Percentiles rank a stretch among this genome's conserved stretches.
phyloP scores from a whole-genome alignment of 2,888 invertebrate genomes.

The Ormyrus thymus region DNA sequence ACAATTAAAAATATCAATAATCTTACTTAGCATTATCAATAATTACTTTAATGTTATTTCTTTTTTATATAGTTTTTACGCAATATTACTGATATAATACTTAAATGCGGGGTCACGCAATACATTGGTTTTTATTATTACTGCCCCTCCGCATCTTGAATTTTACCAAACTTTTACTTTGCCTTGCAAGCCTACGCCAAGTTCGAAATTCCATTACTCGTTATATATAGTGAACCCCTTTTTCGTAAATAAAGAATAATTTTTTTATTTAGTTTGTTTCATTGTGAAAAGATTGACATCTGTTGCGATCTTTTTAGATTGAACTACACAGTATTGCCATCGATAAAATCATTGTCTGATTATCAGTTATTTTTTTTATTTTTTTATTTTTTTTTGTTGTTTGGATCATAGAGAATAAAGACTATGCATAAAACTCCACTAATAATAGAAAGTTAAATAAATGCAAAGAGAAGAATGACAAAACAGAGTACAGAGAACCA shows the following conservation, averaged over 20 bases:
- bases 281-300: slow-evolving; percentile 53
- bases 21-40: slow-evolving; percentile 73
- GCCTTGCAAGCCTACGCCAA: slow-evolving; percentile 29
- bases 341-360: slow-evolving; percentile 36
- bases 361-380: slow-evolving; percentile 6
- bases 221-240: slow-evolving; percentile 10
- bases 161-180: slow-evolving; percentile 27
- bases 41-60: slow-evolving; percentile 69
- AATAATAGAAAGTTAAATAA: slow-evolving; percentile 45
- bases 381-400: too few relatives aligned
- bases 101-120: slow-evolving; percentile 71
- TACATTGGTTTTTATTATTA: slow-evolving; percentile 62
- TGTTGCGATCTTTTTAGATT: slow-evolving; percentile 28
- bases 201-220: slow-evolving; percentile 22
- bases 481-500: slow-evolving; percentile 65
- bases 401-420: slow-evolving; percentile 31
- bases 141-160: slow-evolving; percentile 26
- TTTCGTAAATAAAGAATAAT: slow-evolving; percentile 26
- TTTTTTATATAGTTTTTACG: slow-evolving; percentile 70
- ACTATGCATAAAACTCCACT: slow-evolving; percentile 19
- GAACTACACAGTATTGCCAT: slow-evolving; percentile 47
- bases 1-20: slow-evolving; percentile 72
- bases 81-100: slow-evolving; percentile 72
- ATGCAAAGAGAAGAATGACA: slow-evolving; percentile 39
- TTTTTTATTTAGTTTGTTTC: slow-evolving; percentile 32